phyloP scores from a whole-genome alignment of 2,797 vertebrate species.

The Distichodus sexfasciatus region DNA sequence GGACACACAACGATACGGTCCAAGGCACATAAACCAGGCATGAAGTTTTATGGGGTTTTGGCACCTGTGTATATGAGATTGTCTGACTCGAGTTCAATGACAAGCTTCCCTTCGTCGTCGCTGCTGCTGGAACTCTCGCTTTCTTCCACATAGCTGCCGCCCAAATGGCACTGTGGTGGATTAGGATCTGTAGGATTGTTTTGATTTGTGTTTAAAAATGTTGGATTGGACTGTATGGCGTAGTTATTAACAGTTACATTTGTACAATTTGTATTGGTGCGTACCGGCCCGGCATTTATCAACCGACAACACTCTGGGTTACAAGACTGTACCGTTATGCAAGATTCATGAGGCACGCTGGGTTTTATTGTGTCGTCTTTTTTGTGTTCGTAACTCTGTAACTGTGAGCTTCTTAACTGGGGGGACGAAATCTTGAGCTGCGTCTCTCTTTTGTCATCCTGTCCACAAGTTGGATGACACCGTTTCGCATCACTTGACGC shows the following conservation, averaged over 20 bases:
- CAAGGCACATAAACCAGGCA: slow-evolving; percentile 10
- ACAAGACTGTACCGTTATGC: neutral
- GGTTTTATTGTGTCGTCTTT: neutral
- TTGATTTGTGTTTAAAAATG: neutral
- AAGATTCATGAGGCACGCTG: neutral
- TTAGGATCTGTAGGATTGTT: slow-evolving; percentile 12
- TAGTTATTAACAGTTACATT: slow-evolving; percentile 11
- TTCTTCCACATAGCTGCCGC: slow-evolving; percentile 56
- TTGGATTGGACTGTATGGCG: slow-evolving; percentile 8
- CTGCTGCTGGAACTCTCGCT: slow-evolving; percentile 71
- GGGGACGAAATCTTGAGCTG: slow-evolving; percentile 4
- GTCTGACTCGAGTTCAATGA: slow-evolving; percentile 72
- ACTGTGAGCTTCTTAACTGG: slow-evolving; percentile 14
- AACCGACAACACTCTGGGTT: neutral
- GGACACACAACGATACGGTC: neutral
- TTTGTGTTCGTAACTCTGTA: slow-evolving; percentile 19
- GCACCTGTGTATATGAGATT: neutral
- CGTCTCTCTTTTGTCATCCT: slow-evolving; percentile 22
- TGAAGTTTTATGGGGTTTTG: neutral
- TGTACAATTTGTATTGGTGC: neutral
- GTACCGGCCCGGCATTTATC: slow-evolving; percentile 3
- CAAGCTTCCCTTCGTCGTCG: slow-evolving; percentile 76
- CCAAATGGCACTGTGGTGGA: slow-evolving; percentile 9
- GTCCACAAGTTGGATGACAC: neutral
- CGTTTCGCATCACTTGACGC: neutral